A percentile compares a stretch with the other conserved stretches of the same genome.
Evolutionary conservation across 2,797 vertebrate species (phyloP).

Genomic region (Enteromius treurensis): DNA sequence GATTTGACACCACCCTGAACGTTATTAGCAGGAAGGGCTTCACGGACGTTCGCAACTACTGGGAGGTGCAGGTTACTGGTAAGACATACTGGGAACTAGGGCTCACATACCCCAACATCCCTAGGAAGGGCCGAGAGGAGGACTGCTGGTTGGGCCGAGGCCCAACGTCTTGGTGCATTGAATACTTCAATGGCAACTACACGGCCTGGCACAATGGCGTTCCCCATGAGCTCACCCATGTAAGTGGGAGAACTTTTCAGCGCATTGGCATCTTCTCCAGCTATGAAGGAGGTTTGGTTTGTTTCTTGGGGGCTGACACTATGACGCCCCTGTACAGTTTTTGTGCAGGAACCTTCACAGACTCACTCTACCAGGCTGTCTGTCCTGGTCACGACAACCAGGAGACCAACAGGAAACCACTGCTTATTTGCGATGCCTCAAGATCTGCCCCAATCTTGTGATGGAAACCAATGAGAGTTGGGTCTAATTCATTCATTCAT

Average conservation of each 20-base stretch:
- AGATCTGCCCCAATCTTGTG: conserved; percentile 63
- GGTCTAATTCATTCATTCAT: background rate
- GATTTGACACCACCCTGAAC: conserved; percentile 82
- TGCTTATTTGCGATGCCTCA: conserved; percentile 70
- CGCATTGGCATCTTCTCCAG: conserved; percentile 78
- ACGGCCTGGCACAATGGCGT: conserved; percentile 81
- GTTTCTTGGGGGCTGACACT: conserved; percentile 76
- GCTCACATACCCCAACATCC: conserved; percentile 77
- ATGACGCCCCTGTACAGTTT: conserved; percentile 78
- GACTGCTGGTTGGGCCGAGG: conserved; percentile 81
- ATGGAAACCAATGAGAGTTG: conserved; percentile 9
- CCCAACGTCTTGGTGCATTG: conserved; percentile 78
- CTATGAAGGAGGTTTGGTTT: conserved; percentile 75
- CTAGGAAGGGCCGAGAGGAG: conserved; percentile 77
- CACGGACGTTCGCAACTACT: conserved; percentile 77
- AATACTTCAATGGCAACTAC: conserved; percentile 81
- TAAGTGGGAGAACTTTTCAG: conserved; percentile 65
- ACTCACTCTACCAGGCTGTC: conserved; percentile 75
- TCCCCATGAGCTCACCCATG: conserved; percentile 73
- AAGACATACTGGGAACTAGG: conserved; percentile 85
- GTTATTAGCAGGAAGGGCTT: conserved; percentile 76
- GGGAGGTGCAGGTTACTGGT: conserved; percentile 79
- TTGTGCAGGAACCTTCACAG: conserved; percentile 76
- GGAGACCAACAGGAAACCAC: conserved; percentile 73
- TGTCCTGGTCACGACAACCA: conserved; percentile 81